A percentile compares a stretch with the other conserved stretches of the same genome.
phyloP scores from a whole-genome alignment of 2,888 invertebrate genomes.

The Plagiodera versicolora region DNA sequence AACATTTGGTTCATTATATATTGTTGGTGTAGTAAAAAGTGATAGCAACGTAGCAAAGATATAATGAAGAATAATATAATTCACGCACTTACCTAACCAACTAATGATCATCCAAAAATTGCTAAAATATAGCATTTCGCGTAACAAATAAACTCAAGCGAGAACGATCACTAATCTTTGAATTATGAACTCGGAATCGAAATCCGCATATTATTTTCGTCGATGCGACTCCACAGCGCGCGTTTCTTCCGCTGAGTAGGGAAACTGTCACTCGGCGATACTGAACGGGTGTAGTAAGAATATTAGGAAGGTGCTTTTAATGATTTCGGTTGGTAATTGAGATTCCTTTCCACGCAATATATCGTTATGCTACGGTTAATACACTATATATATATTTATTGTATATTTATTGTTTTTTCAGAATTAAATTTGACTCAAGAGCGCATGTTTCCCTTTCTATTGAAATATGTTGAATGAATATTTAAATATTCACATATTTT shows the following conservation, averaged over 20 bases:
- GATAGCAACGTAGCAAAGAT: no score
- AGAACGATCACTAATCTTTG: neutral
- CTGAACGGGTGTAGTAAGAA: constrained; percentile 14
- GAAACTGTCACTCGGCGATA: neutral
- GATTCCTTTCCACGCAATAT: constrained; percentile 21
- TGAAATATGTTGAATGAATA: no score
- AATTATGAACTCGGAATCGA: neutral
- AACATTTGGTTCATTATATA: no score
- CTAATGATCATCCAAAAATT: neutral
- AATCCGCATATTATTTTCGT: neutral
- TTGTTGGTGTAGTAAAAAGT: no score
- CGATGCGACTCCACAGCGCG: neutral
- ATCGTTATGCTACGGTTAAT: constrained; percentile 29
- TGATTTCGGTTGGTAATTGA: constrained; percentile 18
- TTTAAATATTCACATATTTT: no score
- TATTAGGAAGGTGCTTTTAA: constrained; percentile 20
- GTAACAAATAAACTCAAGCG: neutral
- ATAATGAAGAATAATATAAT: no score
- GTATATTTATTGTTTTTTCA: no score
- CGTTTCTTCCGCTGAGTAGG: neutral
- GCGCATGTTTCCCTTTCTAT: no score
- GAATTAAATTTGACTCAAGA: no score
- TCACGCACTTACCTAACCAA: neutral
- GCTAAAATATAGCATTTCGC: neutral
- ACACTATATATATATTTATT: constrained; percentile 16